A percentile compares a stretch with the other conserved stretches of the same genome.
Evolutionary conservation across 2,113 vertebrate species (phyloP).

Genomic region (Charadrius vociferus): DNA sequence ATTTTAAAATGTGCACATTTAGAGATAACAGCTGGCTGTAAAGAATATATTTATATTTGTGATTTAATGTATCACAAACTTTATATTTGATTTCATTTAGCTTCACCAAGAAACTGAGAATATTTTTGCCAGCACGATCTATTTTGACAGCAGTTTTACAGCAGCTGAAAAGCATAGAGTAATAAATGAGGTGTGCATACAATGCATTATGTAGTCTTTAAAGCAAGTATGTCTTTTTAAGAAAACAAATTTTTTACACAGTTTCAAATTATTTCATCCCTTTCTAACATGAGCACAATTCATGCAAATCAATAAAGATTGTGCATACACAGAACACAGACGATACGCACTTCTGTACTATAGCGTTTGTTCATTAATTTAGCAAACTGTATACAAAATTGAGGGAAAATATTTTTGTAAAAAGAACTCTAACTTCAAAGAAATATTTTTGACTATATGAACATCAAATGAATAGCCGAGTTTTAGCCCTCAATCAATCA

Average conservation of each 20-base stretch:
- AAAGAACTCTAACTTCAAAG: constrained; percentile 56
- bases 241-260: constrained; percentile 44
- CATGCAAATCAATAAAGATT: constrained; percentile 11
- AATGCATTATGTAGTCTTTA: constrained; percentile 47
- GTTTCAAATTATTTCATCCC: constrained; percentile 35
- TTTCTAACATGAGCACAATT: constrained; percentile 42
- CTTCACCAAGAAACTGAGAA: constrained; percentile 60
- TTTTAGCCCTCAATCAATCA: constrained; percentile 68
- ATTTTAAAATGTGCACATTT: constrained; percentile 71
- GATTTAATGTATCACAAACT: constrained; percentile 78
- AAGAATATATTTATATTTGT: constrained; percentile 79
- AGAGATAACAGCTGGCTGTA: constrained; percentile 75
- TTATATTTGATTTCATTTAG: constrained; percentile 75
- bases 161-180: constrained; percentile 34
- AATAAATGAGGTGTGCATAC: constrained; percentile 58
- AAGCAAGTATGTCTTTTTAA: constrained; percentile 58
- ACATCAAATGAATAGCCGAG: constrained; percentile 58
- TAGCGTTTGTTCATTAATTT: constrained; percentile 29
- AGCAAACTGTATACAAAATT: constrained; percentile 37
- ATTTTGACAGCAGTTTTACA: constrained; percentile 65
- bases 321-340: background rate
- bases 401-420: constrained; percentile 8
- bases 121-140: constrained; percentile 58
- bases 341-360: background rate
- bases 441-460: constrained; percentile 52